A percentile compares a stretch with the other conserved stretches of the same genome.
phyloP scores from a whole-genome alignment of 2,113 vertebrate genomes.

The Neomonachus schauinslandi region DNA sequence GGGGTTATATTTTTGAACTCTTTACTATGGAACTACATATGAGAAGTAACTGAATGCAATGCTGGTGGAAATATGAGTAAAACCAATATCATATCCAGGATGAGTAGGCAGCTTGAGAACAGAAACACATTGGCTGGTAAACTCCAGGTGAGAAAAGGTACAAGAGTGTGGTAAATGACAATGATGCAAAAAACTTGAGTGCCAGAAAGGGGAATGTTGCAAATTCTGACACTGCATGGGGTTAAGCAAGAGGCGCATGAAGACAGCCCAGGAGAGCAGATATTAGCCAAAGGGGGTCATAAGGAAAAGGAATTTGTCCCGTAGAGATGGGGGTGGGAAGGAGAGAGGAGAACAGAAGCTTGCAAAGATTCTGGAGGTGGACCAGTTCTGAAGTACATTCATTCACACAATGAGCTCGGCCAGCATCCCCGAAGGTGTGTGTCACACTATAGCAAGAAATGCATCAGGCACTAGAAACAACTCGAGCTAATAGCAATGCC shows the following conservation, averaged over 20 bases:
- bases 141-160: background rate
- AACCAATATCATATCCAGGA: background rate
- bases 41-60: background rate
- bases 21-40: background rate
- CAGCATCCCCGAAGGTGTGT: background rate
- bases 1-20: background rate
- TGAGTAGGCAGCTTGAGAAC: background rate
- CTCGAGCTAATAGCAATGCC: background rate
- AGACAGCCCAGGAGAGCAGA: background rate
- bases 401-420: background rate
- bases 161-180: background rate
- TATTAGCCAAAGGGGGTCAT: background rate
- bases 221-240: background rate
- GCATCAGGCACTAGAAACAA: background rate
- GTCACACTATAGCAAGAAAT: background rate
- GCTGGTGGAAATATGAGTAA: background rate
- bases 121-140: background rate
- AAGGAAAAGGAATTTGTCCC: background rate
- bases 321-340: background rate
- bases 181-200: background rate
- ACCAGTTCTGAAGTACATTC: background rate
- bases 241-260: background rate
- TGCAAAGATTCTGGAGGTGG: background rate
- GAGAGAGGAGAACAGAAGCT: background rate
- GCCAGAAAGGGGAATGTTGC: background rate